Percentiles rank a stretch among this genome's conserved stretches.
phyloP scores from a whole-genome alignment of 2,888 invertebrate species.

The Spicauda simplicius region DNA sequence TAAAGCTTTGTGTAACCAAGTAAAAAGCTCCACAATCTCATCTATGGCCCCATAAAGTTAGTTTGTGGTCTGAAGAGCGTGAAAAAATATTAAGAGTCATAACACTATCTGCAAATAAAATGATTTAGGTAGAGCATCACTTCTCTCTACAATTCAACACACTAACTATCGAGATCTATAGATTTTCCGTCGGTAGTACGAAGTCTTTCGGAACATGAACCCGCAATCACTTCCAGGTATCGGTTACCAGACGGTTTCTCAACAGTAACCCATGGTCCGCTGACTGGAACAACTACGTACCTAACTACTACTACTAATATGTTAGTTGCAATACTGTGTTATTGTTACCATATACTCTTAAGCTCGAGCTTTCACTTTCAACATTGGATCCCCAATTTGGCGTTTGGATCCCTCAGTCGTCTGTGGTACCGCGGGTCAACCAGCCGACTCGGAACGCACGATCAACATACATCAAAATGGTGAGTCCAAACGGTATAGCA shows the following conservation, averaged over 20 bases:
- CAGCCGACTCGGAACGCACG: slow-evolving; percentile 42
- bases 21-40: no score
- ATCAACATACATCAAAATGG: slow-evolving; percentile 45
- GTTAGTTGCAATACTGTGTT: slow-evolving; percentile 60
- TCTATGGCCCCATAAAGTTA: no score
- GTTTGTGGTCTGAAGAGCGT: no score
- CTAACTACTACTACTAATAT: no score
- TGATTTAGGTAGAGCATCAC: no score
- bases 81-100: no score
- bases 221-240: slow-evolving; percentile 8
- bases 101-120: no score
- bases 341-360: slow-evolving; percentile 56
- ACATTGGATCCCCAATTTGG: slow-evolving; percentile 53
- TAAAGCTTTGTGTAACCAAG: no score
- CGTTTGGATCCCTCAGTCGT: slow-evolving; percentile 40
- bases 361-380: slow-evolving; percentile 66
- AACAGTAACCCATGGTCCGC: slow-evolving; percentile 1
- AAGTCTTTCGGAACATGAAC: not conserved
- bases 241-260: slow-evolving; percentile 3
- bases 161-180: not conserved
- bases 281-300: not conserved
- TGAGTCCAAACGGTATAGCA: slow-evolving; percentile 43
- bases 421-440: slow-evolving; percentile 42
- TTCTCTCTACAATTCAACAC: not conserved
- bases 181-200: not conserved